Evolutionary conservation across 2,113 vertebrate genomes (phyloP), one percentile per base, ranked within the genome.

Genomic region (Thunnus maccoyii): DNA sequence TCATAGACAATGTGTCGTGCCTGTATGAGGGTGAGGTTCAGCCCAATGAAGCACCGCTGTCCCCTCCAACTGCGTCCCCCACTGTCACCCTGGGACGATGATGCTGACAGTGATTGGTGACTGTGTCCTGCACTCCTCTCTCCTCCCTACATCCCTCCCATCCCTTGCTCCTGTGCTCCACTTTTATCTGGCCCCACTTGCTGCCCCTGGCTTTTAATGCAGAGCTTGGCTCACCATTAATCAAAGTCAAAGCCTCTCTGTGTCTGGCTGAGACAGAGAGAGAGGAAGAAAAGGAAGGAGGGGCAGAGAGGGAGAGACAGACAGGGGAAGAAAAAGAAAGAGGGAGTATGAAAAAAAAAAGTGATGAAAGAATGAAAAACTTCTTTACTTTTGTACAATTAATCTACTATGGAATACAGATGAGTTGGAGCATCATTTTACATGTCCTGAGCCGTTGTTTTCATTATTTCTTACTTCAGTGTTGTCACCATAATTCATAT

Each of bases 71-170:
- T 56, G 83, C 72, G 0, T 76, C 89, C 85, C 67, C 75, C 86
- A 48, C 82, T 86, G 88, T 91, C 92, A 92, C 91, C 91, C 78
- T 78, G 88, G 91, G 89, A 92, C 88, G 81, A 65, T 46, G 84
- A 84, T 76, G 88, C 89, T 91, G 93, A 94, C 93, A 93, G 89
- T 93, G 94, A 95, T 92, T 82, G 91, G 92, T 93, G 91, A 84
- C 91, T 90, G 76, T 88, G 91, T 91, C 89, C 91, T 83, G 80
- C 83, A 64, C 86, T 90, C 77, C 74, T 82, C 81, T 86, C 76
- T 80, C 71, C 86, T 67, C 83, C 72, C 88, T 78, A 78, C 75
- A 72, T 78, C 76, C 76, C 74, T 86, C 86, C 89, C 85, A 74
- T 76, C 83, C 88, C 85, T 83, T 84, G 74, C 82, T 90, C 90